Base-by-base conservation (phyloP, 1,140 invertebrate species). In the Zaprionus vittiger region DNA sequence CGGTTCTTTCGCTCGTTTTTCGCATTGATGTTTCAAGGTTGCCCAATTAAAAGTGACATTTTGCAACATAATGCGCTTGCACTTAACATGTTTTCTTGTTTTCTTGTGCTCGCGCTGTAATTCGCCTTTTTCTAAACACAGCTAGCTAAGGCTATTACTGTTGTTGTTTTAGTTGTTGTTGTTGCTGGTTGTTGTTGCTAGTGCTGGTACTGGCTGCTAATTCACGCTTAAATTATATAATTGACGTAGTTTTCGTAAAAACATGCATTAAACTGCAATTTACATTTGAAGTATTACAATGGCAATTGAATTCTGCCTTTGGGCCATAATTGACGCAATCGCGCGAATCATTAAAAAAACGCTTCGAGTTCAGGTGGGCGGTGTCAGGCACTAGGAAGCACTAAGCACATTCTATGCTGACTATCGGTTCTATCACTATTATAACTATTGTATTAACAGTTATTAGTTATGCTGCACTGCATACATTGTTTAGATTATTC, bases 1-100 rank as follows among this genome's bases (percentile, higher is more conserved):
- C 84, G 80, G 81, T 83, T 89, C 84, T 90, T 90, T 89, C 84
- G 84, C 84, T 89, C 81, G 85, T 84, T 89, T 89, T 79, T 90
- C 85, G 83, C 85, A 89, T 89, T 90, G 84, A 89, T 89, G 84
- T 89, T 89, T 89, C 85, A 89, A 89, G 84, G 84, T 89, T 85
- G 81, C 84, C 84, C 84, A 89, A 89, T 89, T 89, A 89, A 89
- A 89, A 89, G 84, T 89, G 85, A 89, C 84, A 89, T 89, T 89
- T 89, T 90, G 85, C 84, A 89, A 90, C 84, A 89, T 89, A 89
- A 89, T 89, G 84, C 81, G 84, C 77, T 82, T 90, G 84, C 84
- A 90, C 81, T 90, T 90, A 90, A 90, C 84, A 90, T 89, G 84
- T 89, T 89, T 84, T 89, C 65, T 77, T 78, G 69, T 81, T 85